Conservation (phyloP, 2,888 invertebrate genomes). For the Osmoderma eremita region DNA sequence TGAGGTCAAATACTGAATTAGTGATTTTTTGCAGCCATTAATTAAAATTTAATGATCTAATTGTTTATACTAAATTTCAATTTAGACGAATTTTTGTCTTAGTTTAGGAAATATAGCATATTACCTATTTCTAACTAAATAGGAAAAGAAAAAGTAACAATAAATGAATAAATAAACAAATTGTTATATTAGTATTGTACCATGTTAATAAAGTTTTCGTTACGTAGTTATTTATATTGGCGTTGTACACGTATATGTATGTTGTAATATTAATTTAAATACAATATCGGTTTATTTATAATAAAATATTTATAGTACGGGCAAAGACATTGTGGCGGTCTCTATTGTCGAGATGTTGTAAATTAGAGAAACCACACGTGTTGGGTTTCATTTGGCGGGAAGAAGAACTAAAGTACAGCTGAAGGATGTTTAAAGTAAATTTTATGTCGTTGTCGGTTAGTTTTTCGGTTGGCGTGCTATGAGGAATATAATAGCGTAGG, state of each 20-base stretch:
- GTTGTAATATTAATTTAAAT: conserved; percentile 25
- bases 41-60: conserved; percentile 17
- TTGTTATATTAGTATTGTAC: too few species aligned
- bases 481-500: conserved; percentile 16
- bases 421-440: conserved; percentile 34
- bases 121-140: too few species aligned
- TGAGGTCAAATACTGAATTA: conserved; percentile 26
- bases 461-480: conserved; percentile 28
- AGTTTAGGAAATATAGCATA: too few species aligned
- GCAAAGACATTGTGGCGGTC: conserved; percentile 34
- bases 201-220: too few species aligned
- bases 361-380: conserved; percentile 29
- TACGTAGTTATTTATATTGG: not conserved
- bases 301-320: conserved; percentile 18
- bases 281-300: conserved; percentile 31
- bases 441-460: conserved; percentile 24
- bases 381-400: conserved; percentile 22
- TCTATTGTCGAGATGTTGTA: conserved; percentile 38
- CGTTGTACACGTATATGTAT: not conserved
- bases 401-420: conserved; percentile 29
- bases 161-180: too few species aligned
- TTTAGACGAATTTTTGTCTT: not conserved
- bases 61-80: conserved; percentile 6
- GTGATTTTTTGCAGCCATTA: conserved; percentile 15
- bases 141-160: too few species aligned